Base-by-base conservation (phyloP, 2,888 invertebrate species). In the Drosophila limbata region DNA sequence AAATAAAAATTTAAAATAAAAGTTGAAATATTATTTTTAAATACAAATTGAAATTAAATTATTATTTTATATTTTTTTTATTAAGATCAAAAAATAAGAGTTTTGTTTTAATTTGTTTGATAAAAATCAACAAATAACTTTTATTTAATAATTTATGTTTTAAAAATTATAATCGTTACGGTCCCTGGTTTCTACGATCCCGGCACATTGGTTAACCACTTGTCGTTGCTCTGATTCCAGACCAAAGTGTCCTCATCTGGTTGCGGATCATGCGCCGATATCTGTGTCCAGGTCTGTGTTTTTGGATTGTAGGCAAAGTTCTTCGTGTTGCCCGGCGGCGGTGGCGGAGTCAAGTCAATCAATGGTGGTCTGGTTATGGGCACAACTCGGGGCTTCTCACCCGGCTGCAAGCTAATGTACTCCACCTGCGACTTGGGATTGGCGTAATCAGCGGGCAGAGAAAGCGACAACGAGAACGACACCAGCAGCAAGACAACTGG, bases 211-310 rank as follows among this genome's bases (percentile, higher is more conserved):
- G 91, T 91, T n/a, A 92, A 66, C 90, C 90, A 92, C 57, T 91
- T 92, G 75, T 92, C 92, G 40, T 92, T 92, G 73, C 70, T 88
- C 65, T 92, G 92, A 76, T 92, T 92, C 92, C 92, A 92, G 10
- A 89, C 19, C 2, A 92, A 65, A 9, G 87, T 82, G 10, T 70
- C 90, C 21, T 89, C 90, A 5, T 70, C 73, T 3, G 91, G 90
- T 48, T 71, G 73, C 1, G 90, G 89, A 70, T 90, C 90, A 5
- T 63, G 73, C 1, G 81, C 69, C 10, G 79, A 82, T 0, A 92
- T 59, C 31, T 67, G 40, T 1, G 87, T 86, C 92, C 92, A 92
- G n/a, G 81, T 79, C 50, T 89, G 68, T 1, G 81, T 64, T 35
- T 68, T 53, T 0, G 91, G 85, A 72, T 91, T 79, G 50, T 78